A percentile compares a stretch with the other conserved stretches of the same genome.
phyloP scores from a whole-genome alignment of 2,113 vertebrate species.

The Gopherus flavomarginatus region DNA sequence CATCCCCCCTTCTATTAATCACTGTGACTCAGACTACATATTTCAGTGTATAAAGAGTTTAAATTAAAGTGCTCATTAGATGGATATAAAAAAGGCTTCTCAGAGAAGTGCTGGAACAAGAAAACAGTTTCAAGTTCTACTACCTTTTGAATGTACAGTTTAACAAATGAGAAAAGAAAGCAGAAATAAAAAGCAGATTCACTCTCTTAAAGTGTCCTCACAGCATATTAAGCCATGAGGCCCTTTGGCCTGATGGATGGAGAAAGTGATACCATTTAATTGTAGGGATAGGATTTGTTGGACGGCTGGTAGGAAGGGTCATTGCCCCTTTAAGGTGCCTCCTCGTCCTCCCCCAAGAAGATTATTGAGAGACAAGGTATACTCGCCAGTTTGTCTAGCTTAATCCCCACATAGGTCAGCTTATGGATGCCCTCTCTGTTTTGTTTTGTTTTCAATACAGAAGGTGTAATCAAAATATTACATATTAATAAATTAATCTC shows the following conservation, averaged over 20 bases:
- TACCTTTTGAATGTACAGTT: background rate
- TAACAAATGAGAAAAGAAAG: slow-evolving; percentile 12
- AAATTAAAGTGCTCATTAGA: background rate
- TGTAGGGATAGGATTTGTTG: background rate
- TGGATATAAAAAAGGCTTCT: slow-evolving; percentile 41
- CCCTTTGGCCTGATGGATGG: too few species aligned
- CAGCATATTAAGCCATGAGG: background rate
- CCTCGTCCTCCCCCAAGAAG: too few species aligned
- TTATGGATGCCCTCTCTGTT: background rate
- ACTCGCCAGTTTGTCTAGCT: background rate
- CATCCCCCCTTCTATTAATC: background rate
- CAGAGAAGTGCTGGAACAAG: background rate
- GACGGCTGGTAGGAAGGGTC: background rate
- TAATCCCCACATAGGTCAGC: background rate
- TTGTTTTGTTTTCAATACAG: background rate
- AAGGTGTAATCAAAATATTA: background rate
- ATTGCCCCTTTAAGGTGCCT: background rate
- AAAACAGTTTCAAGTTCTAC: slow-evolving; percentile 41
- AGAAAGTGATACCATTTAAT: background rate
- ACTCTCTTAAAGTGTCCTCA: background rate
- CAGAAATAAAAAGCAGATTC: slow-evolving; percentile 22
- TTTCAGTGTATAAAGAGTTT: slow-evolving; percentile 22
- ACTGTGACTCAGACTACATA: background rate
- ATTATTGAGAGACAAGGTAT: background rate
- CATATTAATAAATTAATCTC: background rate